Evolutionary conservation across 2,113 vertebrate species (phyloP), one percentile per base, ranked within the genome.

Genomic region (Microcebus ravelobensis): DNA sequence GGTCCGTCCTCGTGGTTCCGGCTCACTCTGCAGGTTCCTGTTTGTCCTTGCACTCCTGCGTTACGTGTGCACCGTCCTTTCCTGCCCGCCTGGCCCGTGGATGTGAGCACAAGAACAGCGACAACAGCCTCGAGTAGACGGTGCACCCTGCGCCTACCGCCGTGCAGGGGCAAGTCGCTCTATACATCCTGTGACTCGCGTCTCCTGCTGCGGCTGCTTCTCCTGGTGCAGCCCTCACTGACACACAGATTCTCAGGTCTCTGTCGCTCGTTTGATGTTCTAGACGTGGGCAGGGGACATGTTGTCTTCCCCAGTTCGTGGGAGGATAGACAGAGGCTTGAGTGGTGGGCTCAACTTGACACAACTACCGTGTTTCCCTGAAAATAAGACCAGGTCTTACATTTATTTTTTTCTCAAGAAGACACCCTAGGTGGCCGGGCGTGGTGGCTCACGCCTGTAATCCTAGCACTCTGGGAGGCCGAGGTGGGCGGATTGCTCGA

Each of bases 1-100:
- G 6, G 9, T 21, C 14, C 3, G 21, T 15, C 77, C 39, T 83
- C 0, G 0, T 0, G 57, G n/a, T 25, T 45, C 55, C 57, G 59
- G 39, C 36, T 84, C 84, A 55, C 57, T 45, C 74, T 57, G 0
- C 48, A 48, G 39, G 50, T 6, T 71, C 68, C 45, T 2, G 0
- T 63, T 2, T 5, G 48, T 70, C 20, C 15, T 18, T 20, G 61
- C 2, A 6, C 2, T 84, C 42, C 67, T 74, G 39, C 17, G 2
- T 50, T n/a, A 20, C 11, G 3, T 21, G 18, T 31, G 11, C 31
- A 4, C 20, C 1, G 7, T 77, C 57, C 50, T 84, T 77, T 76
- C 70, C 42, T 52, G 59, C 15, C 77, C 52, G 23, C 5, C 12
- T 34, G 8, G 21, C 27, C 77, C 7, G 50, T 36, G 39, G 79